These are phyloP conservation scores for Falco punctatus DNA, from an alignment of 2,113 vertebrate genomes.

Conservation along the genomic window DNA sequence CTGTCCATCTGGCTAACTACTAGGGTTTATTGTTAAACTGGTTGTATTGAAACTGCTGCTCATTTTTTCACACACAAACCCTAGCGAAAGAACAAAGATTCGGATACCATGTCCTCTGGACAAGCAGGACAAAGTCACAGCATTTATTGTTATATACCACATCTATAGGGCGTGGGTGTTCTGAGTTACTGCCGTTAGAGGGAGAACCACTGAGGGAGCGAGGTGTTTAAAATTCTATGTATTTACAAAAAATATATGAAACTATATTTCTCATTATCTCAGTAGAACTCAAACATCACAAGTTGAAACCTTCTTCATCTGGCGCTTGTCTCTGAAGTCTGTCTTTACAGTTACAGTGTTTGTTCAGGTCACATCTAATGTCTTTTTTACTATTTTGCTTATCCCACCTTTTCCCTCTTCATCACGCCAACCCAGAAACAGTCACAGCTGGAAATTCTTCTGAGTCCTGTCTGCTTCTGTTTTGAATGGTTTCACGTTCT, in stretches of 20 bases:
- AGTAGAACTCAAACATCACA: background rate
- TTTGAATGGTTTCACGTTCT: background rate
- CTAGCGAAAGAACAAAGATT: background rate
- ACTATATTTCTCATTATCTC: background rate
- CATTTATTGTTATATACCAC: background rate
- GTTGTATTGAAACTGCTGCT: background rate
- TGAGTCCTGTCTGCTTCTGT: background rate
- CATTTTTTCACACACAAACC: background rate
- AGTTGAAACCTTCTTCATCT: background rate
- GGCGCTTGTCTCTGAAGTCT: background rate
- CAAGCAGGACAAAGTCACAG: background rate
- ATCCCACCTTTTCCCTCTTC: background rate
- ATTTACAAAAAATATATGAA: background rate
- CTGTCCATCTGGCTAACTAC: background rate
- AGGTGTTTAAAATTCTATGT: background rate
- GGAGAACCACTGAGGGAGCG: background rate
- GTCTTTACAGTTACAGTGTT: background rate
- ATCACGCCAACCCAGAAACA: background rate
- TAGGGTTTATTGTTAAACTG: background rate
- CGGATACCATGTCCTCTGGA: background rate
- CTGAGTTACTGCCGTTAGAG: background rate
- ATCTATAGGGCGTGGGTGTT: rapidly evolving
- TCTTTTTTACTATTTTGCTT: background rate
- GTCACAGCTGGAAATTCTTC: background rate
- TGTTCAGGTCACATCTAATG: background rate